Base-by-base conservation (phyloP, 2,113 vertebrate species). In the Chinchilla lanigera region DNA sequence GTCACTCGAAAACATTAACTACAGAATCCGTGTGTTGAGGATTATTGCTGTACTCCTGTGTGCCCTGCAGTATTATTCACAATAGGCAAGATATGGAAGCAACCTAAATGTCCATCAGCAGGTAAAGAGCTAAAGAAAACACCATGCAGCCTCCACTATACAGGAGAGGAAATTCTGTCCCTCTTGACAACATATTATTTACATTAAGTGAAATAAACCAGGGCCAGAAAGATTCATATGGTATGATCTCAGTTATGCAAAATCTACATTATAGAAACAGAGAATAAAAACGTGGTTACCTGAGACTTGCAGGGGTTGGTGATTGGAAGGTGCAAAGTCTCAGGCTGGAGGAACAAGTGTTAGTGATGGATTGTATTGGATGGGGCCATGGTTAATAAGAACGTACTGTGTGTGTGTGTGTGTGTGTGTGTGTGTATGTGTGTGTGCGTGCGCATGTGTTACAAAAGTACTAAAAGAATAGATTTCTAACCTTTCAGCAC, bases 201-300 rank as follows among this genome's bases (percentile, higher is more conserved):
- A 78, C 47, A 16, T 35, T 75, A 63, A 83, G 54, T 69, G 38
- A 89, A 73, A 75, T 89, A 63, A 89, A 20, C 54, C 54, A 73
- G 41, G 17, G 41, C 60, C 63, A 73, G 33, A 71, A 58, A 38
- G 17, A 60, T 7, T 52, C 60, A 83, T 14, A 26, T 24, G 75
- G 19, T 44, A 19, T 50, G 47, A 61, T 35, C 35, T 89, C 65
- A 52, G 41, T 58, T 61, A 52, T 10, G 41, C 16, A 26, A 69
- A 73, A 54, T 41, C 65, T 83, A 19, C 33, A 54, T 89, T 73
- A 89, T 30, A 83, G 65, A 80, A 94, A 88, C 38, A 69, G 50
- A 24, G 73, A 56, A n/a, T n/a, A 20, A 16, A 47, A 87, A 56
- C 13, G 60, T 5, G 5, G 41, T 17, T 30, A 50, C 44, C 20